Base-by-base conservation (phyloP, 2,888 invertebrate species). In the Chymomyza procnemis region DNA sequence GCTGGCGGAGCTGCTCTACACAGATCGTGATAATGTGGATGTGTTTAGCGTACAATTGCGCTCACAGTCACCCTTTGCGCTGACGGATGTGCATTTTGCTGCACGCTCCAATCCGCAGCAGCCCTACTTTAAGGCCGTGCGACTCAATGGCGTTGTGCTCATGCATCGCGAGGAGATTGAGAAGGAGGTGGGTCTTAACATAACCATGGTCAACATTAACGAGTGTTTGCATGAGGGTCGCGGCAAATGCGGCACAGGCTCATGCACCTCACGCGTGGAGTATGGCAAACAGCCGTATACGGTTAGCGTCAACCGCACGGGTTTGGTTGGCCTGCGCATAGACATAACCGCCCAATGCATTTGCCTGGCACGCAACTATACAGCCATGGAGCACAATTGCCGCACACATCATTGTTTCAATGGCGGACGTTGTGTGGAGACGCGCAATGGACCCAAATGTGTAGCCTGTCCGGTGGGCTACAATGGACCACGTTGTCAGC, bases 131-230 rank as follows among this genome's bases (percentile, higher is more conserved):
- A 97, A 97, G 90, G 96, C 99, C 0, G 96, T 97, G 16, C 94
- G 97, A 88, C 93, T 99, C 72, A 97, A 99, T 89, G 99, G 99
- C 0, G 95, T 98, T 61, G 96, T 99, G 2, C 92, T 97, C 52
- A 96, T 97, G 95, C 96, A 97, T 89, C 93, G 97, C 68, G 96
- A 97, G 90, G 96, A 97, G 93, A 97, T 98, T 86, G 97, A 97
- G 91, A 93, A 95, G 79, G 95, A 96, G 69, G 96, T 98, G 21
- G 97, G 97, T 14, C 95, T 98, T 64, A 97, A 97, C 88, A 97
- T 99, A 66, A 97, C 97, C 16, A 98, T 98, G 97, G 97, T 99
- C 30, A 98, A 97, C 66, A 98, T 99, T 76, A 98, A 97, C 87
- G 97, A 97, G 91, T 97, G 97, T 90, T 92, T 97, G 74, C 96